phyloP scores from a whole-genome alignment of 2,888 invertebrate species.

The Timema podura region DNA sequence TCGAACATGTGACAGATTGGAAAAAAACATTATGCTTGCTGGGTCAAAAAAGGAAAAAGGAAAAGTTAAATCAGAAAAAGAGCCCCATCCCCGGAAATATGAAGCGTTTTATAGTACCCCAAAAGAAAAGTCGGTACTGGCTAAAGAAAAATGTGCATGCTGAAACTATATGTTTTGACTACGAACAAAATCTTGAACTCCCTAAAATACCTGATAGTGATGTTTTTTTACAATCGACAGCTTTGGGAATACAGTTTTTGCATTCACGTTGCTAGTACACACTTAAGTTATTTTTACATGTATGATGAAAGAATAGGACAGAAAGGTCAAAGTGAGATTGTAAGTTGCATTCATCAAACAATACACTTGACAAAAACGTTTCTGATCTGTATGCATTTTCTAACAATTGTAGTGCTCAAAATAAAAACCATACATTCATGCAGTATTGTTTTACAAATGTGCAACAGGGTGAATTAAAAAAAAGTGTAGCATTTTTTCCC shows the following conservation, averaged over 20 bases:
- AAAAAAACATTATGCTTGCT: background rate
- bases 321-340: background rate
- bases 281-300: background rate
- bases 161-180: background rate
- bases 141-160: background rate
- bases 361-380: background rate
- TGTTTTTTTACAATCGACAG: background rate
- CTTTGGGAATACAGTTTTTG: background rate
- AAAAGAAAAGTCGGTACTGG: background rate
- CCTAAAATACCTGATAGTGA: background rate
- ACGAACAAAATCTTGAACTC: background rate
- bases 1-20: background rate
- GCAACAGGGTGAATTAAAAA: background rate
- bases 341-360: background rate
- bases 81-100: background rate
- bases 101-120: background rate
- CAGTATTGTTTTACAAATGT: conserved; percentile 1
- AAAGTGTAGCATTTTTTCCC: background rate
- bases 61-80: background rate
- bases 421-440: background rate
- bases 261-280: background rate
- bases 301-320: background rate
- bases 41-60: background rate
- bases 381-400: background rate
- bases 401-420: background rate